Base-by-base conservation (phyloP, 2,113 vertebrate species). In the Collichthys lucidus region DNA sequence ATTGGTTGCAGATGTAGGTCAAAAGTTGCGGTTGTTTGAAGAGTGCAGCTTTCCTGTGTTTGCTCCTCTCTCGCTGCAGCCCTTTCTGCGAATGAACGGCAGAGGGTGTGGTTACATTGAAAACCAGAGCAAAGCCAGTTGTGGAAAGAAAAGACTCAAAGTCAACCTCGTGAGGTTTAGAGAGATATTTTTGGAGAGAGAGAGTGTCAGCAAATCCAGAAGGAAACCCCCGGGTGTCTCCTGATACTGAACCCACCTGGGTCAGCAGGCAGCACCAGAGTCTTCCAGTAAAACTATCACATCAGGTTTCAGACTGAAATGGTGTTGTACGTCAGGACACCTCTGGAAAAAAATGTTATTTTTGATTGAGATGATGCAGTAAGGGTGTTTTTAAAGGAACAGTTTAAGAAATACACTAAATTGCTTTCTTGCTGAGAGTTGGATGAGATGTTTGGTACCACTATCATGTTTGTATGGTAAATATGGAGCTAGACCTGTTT, bases 81-180 rank as follows among this genome's bases (percentile, higher is more conserved):
- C 40, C 10, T 3, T 86, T 89, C 68, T 69, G 14, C 12, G 55
- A 75, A 64, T 11, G 49, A 80, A 87, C 88, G 91, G 82, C 80
- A 89, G 90, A 78, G 89, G 89, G 84, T 52, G 82, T 59, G 69
- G 76, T 90, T 62, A 72, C 74, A 46, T 63, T 53, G 26, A 53
- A 59, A 77, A 55, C 20, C 31, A 62, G 20, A 44, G 46, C 16
- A 68, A 77, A 66, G 68, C 56, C 61, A 76, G 47, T 3, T 3
- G 16, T 50, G 31, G 10, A 79, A 46, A 60, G 16, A 72, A 50
- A 50, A 77, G 26, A 40, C 26, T 56, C 49, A 11, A 35, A 59
- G 62, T 57, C 47, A 79, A 68, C 55, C 22, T 70, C n/a, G 4
- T 52, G 6, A n/a, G n/a, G 64, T 55, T 79, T 3, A 74, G 53